Evolutionary conservation across 2,113 vertebrate genomes (phyloP).

Genomic region (Etheostoma spectabile): DNA sequence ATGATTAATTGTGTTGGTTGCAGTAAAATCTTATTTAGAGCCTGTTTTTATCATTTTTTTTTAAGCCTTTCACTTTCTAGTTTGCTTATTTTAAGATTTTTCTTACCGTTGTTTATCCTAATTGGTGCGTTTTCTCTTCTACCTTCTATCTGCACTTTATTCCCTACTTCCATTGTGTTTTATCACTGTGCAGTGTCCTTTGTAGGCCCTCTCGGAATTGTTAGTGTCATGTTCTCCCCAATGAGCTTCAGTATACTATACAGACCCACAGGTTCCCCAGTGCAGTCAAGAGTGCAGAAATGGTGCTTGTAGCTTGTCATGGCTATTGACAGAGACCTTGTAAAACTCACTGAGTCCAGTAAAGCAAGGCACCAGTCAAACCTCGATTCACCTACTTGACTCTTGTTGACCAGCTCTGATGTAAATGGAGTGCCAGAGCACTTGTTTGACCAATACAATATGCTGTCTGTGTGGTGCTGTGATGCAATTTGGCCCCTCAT

Average conservation of each 20-base stretch:
- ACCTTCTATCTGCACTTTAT: background rate
- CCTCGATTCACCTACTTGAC: constrained; percentile 58
- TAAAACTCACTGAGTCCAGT: constrained; percentile 57
- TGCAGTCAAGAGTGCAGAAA: constrained; percentile 42
- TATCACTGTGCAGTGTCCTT: background rate
- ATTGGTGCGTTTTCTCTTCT: background rate
- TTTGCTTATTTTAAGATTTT: background rate
- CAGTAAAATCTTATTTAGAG: background rate
- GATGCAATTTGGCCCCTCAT: constrained; percentile 40
- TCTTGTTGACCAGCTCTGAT: constrained; percentile 50
- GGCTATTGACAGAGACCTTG: constrained; percentile 69
- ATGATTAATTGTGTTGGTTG: background rate
- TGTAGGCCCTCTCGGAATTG: constrained; percentile 25
- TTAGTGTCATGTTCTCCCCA: constrained; percentile 11
- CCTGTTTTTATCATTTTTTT: background rate
- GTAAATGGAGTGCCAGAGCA: constrained; percentile 36
- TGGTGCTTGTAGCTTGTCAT: constrained; percentile 62
- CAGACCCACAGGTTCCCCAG: constrained; percentile 13
- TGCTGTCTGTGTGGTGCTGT: constrained; percentile 25
- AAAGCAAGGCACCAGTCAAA: constrained; percentile 62
- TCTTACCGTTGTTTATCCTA: background rate
- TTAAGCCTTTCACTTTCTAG: too few relatives aligned
- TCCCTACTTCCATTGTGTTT: background rate
- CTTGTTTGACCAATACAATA: constrained; percentile 52
- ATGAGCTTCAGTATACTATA: constrained; percentile 19